A percentile compares a stretch with the other conserved stretches of the same genome.
phyloP scores from a whole-genome alignment of 2,113 vertebrate species.

The Cyprinodon tularosa region DNA sequence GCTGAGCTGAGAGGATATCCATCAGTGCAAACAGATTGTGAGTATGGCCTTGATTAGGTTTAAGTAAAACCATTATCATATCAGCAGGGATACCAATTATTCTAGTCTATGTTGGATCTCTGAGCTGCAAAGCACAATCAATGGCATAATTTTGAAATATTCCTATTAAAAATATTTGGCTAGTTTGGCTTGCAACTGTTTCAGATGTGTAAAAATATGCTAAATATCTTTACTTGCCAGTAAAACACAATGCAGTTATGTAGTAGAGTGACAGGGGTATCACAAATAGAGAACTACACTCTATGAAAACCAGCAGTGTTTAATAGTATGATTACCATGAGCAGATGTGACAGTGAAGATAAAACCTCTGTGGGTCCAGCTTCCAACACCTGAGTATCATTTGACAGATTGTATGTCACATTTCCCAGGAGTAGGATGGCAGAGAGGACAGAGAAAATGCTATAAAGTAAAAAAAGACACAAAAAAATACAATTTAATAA shows the following conservation, averaged over 20 bases:
- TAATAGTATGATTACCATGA: slow-evolving; percentile 69
- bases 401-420: slow-evolving; percentile 82
- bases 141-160: not conserved
- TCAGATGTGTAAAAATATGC: not conserved
- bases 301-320: not conserved
- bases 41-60: not conserved
- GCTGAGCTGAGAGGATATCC: not conserved
- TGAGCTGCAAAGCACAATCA: not conserved
- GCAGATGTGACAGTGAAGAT: slow-evolving; percentile 87
- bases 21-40: too few relatives aligned
- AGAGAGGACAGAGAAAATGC: slow-evolving; percentile 94
- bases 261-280: too few relatives aligned
- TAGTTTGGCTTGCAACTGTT: not conserved
- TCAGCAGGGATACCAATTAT: not conserved
- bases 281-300: not conserved
- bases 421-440: slow-evolving; percentile 95
- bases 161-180: not conserved
- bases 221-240: too few relatives aligned
- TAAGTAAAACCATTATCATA: not conserved
- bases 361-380: slow-evolving; percentile 88
- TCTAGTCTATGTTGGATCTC: not conserved
- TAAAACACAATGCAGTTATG: not conserved
- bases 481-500: not conserved
- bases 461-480: slow-evolving; percentile 26
- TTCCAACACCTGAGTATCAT: slow-evolving; percentile 84